Evolutionary conservation across 2,113 vertebrate species (phyloP).

Genomic region (Pipa parva): DNA sequence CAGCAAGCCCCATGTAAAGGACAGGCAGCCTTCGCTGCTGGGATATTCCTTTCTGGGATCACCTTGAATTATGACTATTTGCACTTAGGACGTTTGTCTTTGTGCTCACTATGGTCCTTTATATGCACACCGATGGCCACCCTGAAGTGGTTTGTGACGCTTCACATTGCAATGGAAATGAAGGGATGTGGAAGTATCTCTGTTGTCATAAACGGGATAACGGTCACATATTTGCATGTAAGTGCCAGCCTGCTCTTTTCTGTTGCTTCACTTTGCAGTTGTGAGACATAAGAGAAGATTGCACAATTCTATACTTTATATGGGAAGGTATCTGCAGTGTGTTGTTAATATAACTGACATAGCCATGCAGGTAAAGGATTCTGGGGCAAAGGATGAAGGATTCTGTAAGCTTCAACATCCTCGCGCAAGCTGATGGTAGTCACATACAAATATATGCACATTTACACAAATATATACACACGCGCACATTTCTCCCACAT

Average conservation of each 20-base stretch:
- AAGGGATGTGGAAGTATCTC: constrained; percentile 59
- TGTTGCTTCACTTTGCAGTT: no score
- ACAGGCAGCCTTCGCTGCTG: neutral
- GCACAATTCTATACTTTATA: no score
- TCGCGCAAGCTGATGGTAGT: no score
- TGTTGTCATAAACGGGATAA: constrained; percentile 64
- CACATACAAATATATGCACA: no score
- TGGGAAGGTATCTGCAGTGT: no score
- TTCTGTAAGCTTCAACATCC: no score
- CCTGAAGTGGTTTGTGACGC: constrained; percentile 38
- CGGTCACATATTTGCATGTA: constrained; percentile 57
- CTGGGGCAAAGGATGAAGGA: no score
- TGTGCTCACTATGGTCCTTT: constrained; percentile 51
- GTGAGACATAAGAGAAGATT: no score
- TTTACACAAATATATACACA: no score
- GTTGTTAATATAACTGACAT: no score
- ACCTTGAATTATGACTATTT: constrained; percentile 10
- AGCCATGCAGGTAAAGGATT: no score
- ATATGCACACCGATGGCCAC: constrained; percentile 48
- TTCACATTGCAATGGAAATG: constrained; percentile 49
- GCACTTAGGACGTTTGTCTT: neutral
- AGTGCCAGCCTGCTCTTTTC: constrained; percentile 38
- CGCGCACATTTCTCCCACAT: no score
- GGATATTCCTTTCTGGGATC: neutral
- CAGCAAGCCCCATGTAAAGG: constrained; percentile 23